Percentiles rank a stretch among this genome's conserved stretches.
These are phyloP conservation scores for Caenorhabditis sp. DNA, from an alignment of 2,888 invertebrate genomes.

Conservation along the genomic window DNA sequence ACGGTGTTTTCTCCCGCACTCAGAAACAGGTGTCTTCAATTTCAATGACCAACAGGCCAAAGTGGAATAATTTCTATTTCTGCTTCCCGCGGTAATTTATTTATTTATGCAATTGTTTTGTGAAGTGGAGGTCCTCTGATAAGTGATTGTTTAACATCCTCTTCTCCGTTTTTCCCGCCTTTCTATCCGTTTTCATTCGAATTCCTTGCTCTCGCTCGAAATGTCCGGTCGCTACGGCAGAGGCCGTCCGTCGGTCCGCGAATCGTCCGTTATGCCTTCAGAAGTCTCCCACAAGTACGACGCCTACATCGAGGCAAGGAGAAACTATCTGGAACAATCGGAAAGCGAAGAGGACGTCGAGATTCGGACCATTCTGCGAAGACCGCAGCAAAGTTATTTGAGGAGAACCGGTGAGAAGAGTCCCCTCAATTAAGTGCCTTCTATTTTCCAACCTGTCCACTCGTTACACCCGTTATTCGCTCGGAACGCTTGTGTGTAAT, in stretches of 20 bases:
- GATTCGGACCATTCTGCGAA: conserved; percentile 40
- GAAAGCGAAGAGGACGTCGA: conserved; percentile 47
- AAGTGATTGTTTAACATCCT: conserved; percentile 42
- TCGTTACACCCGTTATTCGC: conserved; percentile 15
- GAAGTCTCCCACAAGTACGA: conserved; percentile 44
- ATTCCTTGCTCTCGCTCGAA: neutral
- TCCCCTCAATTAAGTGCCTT: too few relatives aligned
- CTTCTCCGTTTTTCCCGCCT: conserved; percentile 6
- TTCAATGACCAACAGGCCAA: too few relatives aligned
- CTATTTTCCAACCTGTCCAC: too few relatives aligned
- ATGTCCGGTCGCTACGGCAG: conserved; percentile 49
- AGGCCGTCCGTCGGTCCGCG: too few relatives aligned
- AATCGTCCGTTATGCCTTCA: conserved; percentile 4
- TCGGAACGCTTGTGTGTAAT: conserved; percentile 41
- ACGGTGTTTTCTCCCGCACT: neutral
- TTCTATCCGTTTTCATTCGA: conserved; percentile 10
- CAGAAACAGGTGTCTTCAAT: conserved; percentile 30
- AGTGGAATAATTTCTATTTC: too few relatives aligned
- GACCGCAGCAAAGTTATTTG: conserved; percentile 35
- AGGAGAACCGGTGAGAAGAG: conserved; percentile 27
- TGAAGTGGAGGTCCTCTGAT: conserved; percentile 33
- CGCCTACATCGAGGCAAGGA: conserved; percentile 39
- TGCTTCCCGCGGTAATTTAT: neutral
- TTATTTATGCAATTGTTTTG: conserved; percentile 37
- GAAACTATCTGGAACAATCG: conserved; percentile 39